Conservation (phyloP, 2,888 invertebrate species). For the Capitulum mitella region DNA sequence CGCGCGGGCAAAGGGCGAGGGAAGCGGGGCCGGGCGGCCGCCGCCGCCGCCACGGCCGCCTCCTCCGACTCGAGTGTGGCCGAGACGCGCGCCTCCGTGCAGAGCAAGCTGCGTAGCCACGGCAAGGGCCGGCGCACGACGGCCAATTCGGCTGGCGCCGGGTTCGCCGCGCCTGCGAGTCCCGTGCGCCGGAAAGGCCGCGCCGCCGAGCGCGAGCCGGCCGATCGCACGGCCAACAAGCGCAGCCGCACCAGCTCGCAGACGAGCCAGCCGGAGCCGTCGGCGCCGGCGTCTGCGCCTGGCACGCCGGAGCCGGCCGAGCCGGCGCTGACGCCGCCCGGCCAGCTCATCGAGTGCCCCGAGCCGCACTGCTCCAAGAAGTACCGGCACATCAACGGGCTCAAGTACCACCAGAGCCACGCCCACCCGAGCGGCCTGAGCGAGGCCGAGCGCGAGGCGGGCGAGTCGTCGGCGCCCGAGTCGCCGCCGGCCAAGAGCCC, state of each 20-base stretch:
- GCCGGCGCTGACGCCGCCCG: slow-evolving; percentile 38
- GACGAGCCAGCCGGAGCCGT: slow-evolving; percentile 17
- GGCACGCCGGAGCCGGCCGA: slow-evolving; percentile 38
- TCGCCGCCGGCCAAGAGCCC: no score
- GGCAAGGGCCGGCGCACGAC: slow-evolving; percentile 26
- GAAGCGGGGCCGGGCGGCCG: slow-evolving; percentile 70
- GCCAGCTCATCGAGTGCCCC: slow-evolving; percentile 45
- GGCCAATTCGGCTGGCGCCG: slow-evolving; percentile 27
- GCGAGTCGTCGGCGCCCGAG: slow-evolving; percentile 23
- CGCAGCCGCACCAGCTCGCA: slow-evolving; percentile 9
- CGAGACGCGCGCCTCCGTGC: slow-evolving; percentile 50
- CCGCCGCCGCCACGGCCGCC: slow-evolving; percentile 53
- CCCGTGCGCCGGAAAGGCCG: slow-evolving; percentile 44
- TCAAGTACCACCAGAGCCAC: slow-evolving; percentile 92
- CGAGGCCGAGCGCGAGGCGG: slow-evolving; percentile 32
- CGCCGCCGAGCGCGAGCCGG: slow-evolving; percentile 40
- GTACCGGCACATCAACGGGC: slow-evolving; percentile 92
- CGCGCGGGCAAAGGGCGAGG: slow-evolving; percentile 88
- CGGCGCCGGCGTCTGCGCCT: not conserved
- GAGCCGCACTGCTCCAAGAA: slow-evolving; percentile 49
- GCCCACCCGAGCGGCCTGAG: slow-evolving; percentile 56
- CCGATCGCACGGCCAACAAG: slow-evolving; percentile 15
- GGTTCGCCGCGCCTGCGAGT: slow-evolving; percentile 25
- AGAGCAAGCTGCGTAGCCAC: slow-evolving; percentile 19
- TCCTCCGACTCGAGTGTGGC: slow-evolving; percentile 75